Evolutionary conservation across 92 coral and sea anemone genomes (phyloP).

Genomic region (Paragorgia papillata): DNA sequence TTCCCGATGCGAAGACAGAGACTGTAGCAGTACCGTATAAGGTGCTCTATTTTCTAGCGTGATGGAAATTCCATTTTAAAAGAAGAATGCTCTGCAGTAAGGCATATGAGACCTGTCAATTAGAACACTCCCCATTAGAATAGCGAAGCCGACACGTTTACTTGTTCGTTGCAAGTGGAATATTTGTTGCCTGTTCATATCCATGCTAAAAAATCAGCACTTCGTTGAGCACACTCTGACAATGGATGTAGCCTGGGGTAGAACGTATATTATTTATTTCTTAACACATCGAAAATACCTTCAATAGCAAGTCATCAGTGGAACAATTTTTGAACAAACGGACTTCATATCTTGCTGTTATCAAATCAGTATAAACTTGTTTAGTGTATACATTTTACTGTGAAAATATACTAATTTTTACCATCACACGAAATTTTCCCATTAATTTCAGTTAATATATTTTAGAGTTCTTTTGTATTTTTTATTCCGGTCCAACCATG

Average conservation of each 20-base stretch:
- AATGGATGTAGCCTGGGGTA: too few species aligned
- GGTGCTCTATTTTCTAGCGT: not conserved
- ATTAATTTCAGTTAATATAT: constrained; percentile 11
- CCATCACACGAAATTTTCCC: not conserved
- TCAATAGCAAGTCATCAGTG: too few species aligned
- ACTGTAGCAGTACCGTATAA: not conserved
- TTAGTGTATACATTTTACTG: constrained; percentile 18
- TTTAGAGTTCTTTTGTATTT: constrained; percentile 22
- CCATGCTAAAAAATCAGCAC: too few species aligned
- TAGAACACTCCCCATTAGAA: too few species aligned
- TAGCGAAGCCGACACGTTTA: too few species aligned
- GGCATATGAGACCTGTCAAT: too few species aligned
- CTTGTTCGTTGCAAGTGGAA: too few species aligned
- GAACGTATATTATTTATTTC: not conserved
- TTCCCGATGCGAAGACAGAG: not conserved
- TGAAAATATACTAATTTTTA: constrained; percentile 29
- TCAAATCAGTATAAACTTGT: not conserved
- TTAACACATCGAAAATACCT: not conserved
- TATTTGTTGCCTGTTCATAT: too few species aligned
- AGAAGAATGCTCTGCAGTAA: too few species aligned
- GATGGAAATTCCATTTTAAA: too few species aligned
- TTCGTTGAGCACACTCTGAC: too few species aligned
- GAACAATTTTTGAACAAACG: not conserved
- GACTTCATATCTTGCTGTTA: not conserved
- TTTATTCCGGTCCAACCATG: constrained; percentile 25